phyloP scores from a whole-genome alignment of 2,888 invertebrate species.

The Sphaerophoria taeniata region DNA sequence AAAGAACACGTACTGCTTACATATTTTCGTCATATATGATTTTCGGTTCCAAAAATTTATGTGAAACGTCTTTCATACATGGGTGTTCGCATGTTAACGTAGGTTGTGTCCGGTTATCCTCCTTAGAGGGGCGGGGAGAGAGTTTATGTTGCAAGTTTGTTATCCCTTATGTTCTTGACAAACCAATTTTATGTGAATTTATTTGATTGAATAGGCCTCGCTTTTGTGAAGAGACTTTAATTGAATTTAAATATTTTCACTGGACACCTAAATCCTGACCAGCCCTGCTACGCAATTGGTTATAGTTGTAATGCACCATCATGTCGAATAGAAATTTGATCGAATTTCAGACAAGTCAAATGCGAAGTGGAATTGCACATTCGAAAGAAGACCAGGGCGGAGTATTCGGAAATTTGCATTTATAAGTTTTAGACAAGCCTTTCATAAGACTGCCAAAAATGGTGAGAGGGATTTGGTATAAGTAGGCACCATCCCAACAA shows the following conservation, averaged over 20 bases:
- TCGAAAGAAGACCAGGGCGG: background rate
- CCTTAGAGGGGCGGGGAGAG: no score
- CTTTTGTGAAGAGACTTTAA: constrained; percentile 28
- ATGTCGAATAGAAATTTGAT: background rate
- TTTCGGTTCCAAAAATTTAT: constrained; percentile 38
- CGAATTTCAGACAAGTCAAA: constrained; percentile 7
- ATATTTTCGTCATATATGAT: constrained; percentile 41
- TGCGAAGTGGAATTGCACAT: background rate
- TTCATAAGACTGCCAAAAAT: background rate
- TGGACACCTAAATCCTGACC: background rate
- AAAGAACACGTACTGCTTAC: constrained; percentile 8
- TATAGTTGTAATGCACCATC: background rate
- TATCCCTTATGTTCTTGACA: constrained; percentile 6
- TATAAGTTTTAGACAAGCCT: background rate
- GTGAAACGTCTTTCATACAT: no score
- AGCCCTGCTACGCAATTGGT: background rate
- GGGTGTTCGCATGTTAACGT: constrained; percentile 25
- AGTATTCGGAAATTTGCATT: constrained; percentile 1
- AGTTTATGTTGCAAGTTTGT: background rate
- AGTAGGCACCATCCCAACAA: no score
- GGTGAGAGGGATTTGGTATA: no score
- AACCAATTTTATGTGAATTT: constrained; percentile 22
- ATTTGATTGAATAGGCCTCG: constrained; percentile 32
- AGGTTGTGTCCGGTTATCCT: background rate
- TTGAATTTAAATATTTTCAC: constrained; percentile 41